A percentile compares a stretch with the other conserved stretches of the same genome.
Conservation (phyloP, 2,888 invertebrate species). For the Dasypogon diadema region DNA sequence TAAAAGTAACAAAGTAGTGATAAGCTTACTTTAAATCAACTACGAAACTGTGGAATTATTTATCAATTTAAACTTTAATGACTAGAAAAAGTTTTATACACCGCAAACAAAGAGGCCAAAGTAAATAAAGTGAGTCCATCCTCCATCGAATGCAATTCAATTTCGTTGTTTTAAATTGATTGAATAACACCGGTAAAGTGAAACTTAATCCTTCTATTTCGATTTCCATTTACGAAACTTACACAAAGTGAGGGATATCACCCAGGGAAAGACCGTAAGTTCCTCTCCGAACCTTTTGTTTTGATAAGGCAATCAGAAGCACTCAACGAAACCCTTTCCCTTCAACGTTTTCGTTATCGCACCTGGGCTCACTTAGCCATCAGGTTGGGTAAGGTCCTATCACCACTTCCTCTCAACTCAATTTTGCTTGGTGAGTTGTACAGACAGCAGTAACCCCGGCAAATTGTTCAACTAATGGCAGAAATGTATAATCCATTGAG, state of each 20-base stretch:
- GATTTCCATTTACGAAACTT: background rate
- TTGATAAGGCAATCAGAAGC: slow-evolving; percentile 41
- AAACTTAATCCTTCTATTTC: background rate
- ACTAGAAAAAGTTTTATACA: too few species aligned
- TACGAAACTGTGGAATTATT: too few species aligned
- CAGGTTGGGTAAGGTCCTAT: slow-evolving; percentile 17
- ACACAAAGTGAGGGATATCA: background rate
- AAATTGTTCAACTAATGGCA: slow-evolving; percentile 40
- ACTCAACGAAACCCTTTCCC: slow-evolving; percentile 37
- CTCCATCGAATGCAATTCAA: background rate
- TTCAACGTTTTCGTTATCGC: slow-evolving; percentile 25
- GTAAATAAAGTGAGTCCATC: too few species aligned
- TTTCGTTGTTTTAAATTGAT: background rate
- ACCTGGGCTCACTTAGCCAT: slow-evolving; percentile 35
- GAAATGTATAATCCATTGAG: slow-evolving; percentile 38
- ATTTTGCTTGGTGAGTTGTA: slow-evolving; percentile 2
- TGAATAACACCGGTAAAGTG: background rate
- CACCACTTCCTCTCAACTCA: background rate
- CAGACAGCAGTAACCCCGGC: slow-evolving; percentile 12
- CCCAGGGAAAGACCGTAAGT: background rate
- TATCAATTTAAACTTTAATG: too few species aligned
- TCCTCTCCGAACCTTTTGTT: slow-evolving; percentile 22
- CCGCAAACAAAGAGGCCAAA: too few species aligned
- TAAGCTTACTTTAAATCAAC: too few species aligned
- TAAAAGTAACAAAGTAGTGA: too few species aligned